These are phyloP conservation scores for Agrypnus murinus DNA, from an alignment of 2,888 invertebrate species.

Conservation along the genomic window DNA sequence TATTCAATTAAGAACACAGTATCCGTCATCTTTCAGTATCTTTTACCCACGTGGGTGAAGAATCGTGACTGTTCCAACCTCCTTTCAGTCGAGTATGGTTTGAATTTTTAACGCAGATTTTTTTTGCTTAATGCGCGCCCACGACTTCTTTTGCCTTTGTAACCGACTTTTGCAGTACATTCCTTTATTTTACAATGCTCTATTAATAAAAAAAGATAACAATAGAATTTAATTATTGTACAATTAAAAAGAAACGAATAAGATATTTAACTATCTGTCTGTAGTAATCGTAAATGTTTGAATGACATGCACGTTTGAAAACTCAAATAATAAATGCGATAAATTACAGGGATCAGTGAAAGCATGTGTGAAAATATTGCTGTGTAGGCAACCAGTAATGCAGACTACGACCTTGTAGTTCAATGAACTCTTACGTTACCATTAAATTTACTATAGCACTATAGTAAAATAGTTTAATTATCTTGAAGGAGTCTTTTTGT, in stretches of 20 bases:
- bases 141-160: slow-evolving; percentile 36
- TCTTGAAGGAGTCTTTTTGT: no score
- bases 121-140: slow-evolving; percentile 40
- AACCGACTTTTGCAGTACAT: slow-evolving; percentile 26
- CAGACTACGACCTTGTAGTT: slow-evolving; percentile 55
- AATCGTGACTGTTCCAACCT: slow-evolving; percentile 52
- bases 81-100: slow-evolving; percentile 48
- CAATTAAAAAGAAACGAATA: no score
- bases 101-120: slow-evolving; percentile 37
- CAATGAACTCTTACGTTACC: slow-evolving; percentile 46
- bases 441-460: no score
- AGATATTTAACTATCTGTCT: no score
- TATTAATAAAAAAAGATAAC: no score
- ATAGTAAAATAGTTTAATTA: no score
- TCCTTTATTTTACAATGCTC: background rate
- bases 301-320: background rate
- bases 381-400: slow-evolving; percentile 47
- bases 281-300: slow-evolving; percentile 13
- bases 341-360: slow-evolving; percentile 49
- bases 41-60: slow-evolving; percentile 48
- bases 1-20: slow-evolving; percentile 49
- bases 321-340: slow-evolving; percentile 7
- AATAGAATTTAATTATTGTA: no score
- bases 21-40: slow-evolving; percentile 50
- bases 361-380: slow-evolving; percentile 39